Evolutionary conservation across 2,113 vertebrate genomes (phyloP).

Genomic region (Xiphorhynchus elegans): DNA sequence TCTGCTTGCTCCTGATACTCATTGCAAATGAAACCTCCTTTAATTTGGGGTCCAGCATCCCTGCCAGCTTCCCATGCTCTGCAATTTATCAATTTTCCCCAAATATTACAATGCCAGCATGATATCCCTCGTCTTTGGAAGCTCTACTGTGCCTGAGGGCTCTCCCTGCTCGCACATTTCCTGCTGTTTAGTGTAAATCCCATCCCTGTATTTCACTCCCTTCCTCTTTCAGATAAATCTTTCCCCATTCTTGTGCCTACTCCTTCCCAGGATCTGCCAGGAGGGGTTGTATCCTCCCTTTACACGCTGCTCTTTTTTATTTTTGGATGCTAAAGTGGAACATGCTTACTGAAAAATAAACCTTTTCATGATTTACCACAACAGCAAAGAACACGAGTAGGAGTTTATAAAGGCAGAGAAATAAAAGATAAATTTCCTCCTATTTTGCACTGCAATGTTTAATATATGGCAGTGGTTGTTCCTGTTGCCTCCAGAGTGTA

Average conservation of each 20-base stretch:
- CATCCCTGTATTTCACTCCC: not conserved
- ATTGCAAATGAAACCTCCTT: not conserved
- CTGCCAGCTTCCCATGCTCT: not conserved
- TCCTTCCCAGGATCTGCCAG: not conserved
- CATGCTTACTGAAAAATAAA: not conserved
- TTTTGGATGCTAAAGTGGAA: not conserved
- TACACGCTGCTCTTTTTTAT: not conserved
- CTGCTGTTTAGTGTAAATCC: not conserved
- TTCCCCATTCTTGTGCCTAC: not conserved
- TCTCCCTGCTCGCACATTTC: not conserved
- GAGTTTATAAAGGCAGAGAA: conserved; percentile 20
- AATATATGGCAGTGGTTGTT: not conserved
- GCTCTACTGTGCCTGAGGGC: not conserved
- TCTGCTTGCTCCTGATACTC: not conserved
- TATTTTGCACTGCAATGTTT: not conserved
- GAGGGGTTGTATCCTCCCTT: not conserved
- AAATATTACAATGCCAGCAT: not conserved
- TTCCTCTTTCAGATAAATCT: conserved; percentile 15
- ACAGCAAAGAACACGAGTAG: conserved; percentile 6
- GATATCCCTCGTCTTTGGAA: not conserved
- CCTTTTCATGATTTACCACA: conserved; percentile 1
- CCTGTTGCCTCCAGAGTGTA: not conserved
- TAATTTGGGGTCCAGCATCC: not conserved
- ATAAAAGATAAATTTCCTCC: conserved; percentile 18
- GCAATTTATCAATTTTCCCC: not conserved